These are phyloP conservation scores for Muntiacus muntjak DNA, from an alignment of 2,113 vertebrate genomes.

Conservation along the genomic window DNA sequence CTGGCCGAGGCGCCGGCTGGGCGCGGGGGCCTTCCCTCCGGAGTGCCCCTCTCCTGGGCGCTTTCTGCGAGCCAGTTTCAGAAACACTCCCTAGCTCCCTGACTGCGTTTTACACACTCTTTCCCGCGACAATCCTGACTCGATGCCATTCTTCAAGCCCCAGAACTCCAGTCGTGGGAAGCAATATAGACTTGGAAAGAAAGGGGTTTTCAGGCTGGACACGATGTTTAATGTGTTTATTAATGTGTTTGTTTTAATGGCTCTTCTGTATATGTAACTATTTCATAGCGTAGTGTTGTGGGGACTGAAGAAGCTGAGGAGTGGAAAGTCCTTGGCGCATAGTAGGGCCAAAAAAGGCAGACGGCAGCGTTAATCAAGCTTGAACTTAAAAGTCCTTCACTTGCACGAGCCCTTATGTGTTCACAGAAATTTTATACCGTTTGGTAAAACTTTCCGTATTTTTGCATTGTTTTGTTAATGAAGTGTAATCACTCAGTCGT, in stretches of 20 bases:
- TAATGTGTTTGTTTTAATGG: not conserved
- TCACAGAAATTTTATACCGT: not conserved
- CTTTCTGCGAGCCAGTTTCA: not conserved
- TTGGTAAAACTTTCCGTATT: not conserved
- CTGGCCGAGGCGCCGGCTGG: not conserved
- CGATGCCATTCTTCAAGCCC: not conserved
- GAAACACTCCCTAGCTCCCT: not conserved
- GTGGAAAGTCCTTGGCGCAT: not conserved
- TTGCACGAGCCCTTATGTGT: not conserved
- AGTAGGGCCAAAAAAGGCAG: not conserved
- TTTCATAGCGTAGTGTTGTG: not conserved
- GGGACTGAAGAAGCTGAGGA: not conserved
- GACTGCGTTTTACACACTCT: not conserved
- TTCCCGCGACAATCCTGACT: not conserved
- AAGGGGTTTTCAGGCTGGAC: not conserved
- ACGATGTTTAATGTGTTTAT: not conserved
- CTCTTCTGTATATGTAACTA: not conserved
- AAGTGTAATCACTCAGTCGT: no score
- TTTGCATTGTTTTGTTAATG: not conserved
- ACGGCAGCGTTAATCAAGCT: not conserved
- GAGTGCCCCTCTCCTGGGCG: not conserved
- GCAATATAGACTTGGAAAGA: not conserved
- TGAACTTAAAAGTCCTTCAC: not conserved
- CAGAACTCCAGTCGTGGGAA: not conserved
- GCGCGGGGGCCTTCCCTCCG: not conserved